Conservation (phyloP, 2,797 vertebrate genomes). For the Graptemys geographica region DNA sequence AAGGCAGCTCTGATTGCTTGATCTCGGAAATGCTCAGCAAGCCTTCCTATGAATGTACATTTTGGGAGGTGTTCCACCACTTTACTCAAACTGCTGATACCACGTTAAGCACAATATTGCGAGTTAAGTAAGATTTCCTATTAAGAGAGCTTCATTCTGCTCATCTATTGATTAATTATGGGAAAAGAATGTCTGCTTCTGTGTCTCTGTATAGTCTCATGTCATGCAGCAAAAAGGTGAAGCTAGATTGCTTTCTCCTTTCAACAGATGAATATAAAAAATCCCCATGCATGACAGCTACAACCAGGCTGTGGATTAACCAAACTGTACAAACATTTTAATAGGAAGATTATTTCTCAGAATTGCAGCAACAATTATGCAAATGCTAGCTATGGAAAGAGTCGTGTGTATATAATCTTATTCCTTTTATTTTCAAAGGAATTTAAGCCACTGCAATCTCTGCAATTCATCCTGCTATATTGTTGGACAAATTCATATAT, state of each 20-base stretch:
- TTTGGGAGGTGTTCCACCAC: not conserved
- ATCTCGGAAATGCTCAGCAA: not conserved
- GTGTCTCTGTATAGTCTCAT: not conserved
- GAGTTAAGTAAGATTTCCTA: not conserved
- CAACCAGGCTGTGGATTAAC: not conserved
- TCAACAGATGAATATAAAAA: not conserved
- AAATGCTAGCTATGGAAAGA: slow-evolving; percentile 19
- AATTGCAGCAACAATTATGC: slow-evolving; percentile 3
- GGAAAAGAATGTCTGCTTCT: slow-evolving; percentile 1
- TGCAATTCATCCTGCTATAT: not conserved
- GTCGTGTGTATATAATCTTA: not conserved
- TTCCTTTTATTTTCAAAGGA: slow-evolving; percentile 34
- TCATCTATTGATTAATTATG: slow-evolving; percentile 34
- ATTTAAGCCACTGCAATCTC: not conserved
- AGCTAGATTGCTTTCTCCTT: slow-evolving; percentile 3
- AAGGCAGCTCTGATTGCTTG: slow-evolving; percentile 30
- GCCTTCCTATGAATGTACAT: not conserved
- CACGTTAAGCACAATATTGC: not conserved
- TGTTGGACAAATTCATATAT: not conserved
- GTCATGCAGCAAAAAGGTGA: not conserved
- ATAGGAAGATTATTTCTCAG: slow-evolving; percentile 8
- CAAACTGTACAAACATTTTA: not conserved
- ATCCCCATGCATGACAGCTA: not conserved
- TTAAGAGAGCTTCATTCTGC: not conserved
- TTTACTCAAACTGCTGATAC: slow-evolving; percentile 15